Conservation (phyloP, 2,113 vertebrate species). For the Apistogramma diplotaenia region DNA sequence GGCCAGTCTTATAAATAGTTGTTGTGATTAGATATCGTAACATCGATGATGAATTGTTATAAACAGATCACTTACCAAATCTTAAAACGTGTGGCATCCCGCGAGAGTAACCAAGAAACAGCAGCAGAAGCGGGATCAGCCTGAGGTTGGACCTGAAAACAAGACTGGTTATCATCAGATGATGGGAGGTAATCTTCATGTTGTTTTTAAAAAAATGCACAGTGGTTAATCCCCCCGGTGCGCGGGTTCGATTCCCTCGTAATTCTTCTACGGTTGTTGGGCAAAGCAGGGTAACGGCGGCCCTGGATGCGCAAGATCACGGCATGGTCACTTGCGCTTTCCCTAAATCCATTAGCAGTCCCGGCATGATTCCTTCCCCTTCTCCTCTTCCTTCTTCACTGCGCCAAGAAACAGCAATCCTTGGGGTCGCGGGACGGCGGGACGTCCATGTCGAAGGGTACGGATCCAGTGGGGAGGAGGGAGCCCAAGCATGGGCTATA, state of each 20-base stretch:
- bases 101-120: slow-evolving; percentile 92
- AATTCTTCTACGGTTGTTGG: slow-evolving; percentile 80
- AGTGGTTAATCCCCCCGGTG: slow-evolving; percentile 81
- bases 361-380: slow-evolving; percentile 85
- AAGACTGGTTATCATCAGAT: slow-evolving; percentile 85
- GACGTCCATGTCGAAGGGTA: slow-evolving; percentile 90
- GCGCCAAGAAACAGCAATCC: slow-evolving; percentile 90
- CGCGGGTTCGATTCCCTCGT: slow-evolving; percentile 81
- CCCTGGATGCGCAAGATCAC: slow-evolving; percentile 87
- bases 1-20: neutral
- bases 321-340: slow-evolving; percentile 92
- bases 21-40: neutral
- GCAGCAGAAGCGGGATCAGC: slow-evolving; percentile 88
- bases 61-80: slow-evolving; percentile 87
- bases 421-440: slow-evolving; percentile 88
- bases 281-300: slow-evolving; percentile 79
- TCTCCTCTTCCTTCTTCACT: slow-evolving; percentile 78
- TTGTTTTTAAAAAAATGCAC: slow-evolving; percentile 84
- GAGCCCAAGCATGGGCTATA: slow-evolving; percentile 53
- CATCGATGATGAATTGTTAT: neutral
- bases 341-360: slow-evolving; percentile 92
- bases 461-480: slow-evolving; percentile 77
- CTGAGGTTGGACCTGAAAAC: slow-evolving; percentile 88
- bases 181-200: slow-evolving; percentile 94
- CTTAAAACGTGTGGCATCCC: slow-evolving; percentile 97